Evolutionary conservation across 2,888 invertebrate species (phyloP), one percentile per base, ranked within the genome.

Genomic region (Temnothorax unifasciatus): DNA sequence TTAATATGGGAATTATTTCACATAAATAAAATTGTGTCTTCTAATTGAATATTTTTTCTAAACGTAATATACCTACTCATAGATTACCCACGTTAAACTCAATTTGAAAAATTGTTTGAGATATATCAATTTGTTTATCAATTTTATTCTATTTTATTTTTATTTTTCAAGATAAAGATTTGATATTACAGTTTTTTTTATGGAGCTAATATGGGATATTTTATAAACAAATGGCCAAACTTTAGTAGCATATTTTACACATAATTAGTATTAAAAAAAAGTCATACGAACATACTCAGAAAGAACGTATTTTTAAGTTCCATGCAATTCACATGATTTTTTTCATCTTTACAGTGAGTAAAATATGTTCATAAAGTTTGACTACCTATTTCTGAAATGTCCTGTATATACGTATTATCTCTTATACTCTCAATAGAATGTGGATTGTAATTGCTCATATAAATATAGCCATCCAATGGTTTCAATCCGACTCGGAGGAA

Each of bases 401-500:
- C 9, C 41, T 41, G 34, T 34, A 34, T 34, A 34, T 34, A 34
- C 34, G 34, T 34, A 34, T 34, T 34, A 34, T 34, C 34, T 34
- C 44, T 44, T 44, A 44, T 11, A 44, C 44, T 44, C 44, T 44
- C 11, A 44, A 94, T 94, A 94, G 94, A 94, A 94, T 94, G 94
- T 94, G 94, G 94, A 94, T 93, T 94, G 94, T 94, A 94, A 93
- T 90, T 92, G 91, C 63, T 57, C 29, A 52, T 68, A 5, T 29
- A 6, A 52, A 34, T 41, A 76, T 54, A 84, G 92, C 84, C 34
- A 93, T 94, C 92, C 93, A 93, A 93, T 93, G 92, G 92, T 93
- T 94, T 92, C 91, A 94, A 92, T 94, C 93, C 93, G 92, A 92
- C 92, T 94, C 91, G 93, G 92, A 92, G 92, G 91, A 92, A 52